Evolutionary conservation across 1,140 invertebrate species (phyloP).

Genomic region (Heliconius nattereri): DNA sequence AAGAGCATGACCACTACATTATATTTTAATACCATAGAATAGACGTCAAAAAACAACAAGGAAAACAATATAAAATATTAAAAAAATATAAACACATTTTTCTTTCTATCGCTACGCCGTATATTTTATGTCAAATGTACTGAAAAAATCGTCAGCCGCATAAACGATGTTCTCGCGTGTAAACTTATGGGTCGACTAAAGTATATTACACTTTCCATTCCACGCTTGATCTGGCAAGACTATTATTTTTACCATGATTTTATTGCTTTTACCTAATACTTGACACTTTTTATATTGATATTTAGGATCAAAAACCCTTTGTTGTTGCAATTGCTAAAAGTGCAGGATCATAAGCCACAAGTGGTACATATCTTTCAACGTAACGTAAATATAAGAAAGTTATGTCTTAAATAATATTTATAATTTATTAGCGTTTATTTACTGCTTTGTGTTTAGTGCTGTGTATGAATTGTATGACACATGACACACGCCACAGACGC

Average conservation of each 20-base stretch:
- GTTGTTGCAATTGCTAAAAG: not conserved
- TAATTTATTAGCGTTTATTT: no score
- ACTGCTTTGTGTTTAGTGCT: no score
- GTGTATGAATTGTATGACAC: no score
- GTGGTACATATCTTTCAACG: no score
- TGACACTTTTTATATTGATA: not conserved
- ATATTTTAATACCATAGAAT: not conserved
- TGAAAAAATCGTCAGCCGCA: constrained; percentile 11
- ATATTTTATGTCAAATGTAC: not conserved
- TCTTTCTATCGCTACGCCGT: not conserved
- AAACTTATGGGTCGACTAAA: not conserved
- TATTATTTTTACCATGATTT: constrained; percentile 6
- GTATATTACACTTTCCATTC: not conserved
- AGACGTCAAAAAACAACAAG: not conserved
- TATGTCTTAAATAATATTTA: no score
- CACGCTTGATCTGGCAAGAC: not conserved
- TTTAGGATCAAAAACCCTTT: not conserved
- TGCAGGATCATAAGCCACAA: no score
- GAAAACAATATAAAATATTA: not conserved
- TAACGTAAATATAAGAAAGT: no score
- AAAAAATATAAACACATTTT: not conserved
- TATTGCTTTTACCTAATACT: not conserved
- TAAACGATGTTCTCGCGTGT: constrained; percentile 14
- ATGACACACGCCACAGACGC: no score
- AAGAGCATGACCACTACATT: no score